Evolutionary conservation across 2,113 vertebrate genomes (phyloP), one percentile per base, ranked within the genome.

Genomic region (Sus scrofa): DNA sequence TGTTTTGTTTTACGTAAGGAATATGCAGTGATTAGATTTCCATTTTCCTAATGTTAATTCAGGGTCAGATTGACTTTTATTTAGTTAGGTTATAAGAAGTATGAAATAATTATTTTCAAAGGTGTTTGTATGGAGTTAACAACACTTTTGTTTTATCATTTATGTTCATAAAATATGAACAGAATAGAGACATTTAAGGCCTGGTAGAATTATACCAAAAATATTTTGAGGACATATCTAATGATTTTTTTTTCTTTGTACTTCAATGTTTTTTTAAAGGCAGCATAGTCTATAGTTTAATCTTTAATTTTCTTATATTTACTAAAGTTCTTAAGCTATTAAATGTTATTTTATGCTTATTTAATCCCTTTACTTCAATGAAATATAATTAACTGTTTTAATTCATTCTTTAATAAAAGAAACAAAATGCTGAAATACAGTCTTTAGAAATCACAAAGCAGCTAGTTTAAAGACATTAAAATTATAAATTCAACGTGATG

Each of bases 41-140:
- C 13, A 2, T 86, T 91, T 86, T 87, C 11, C 11, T 90, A 56
- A 7, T 88, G 11, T 96, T 81, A 85, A 68, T 85, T 86, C 81
- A 93, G 65, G 24, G 12, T 81, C 24, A 44, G 37, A 79, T 92
- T 84, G 30, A 75, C n/a, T 71, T 88, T 96, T 65, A 91, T 16
- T 96, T 6, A 56, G 11, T 70, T 83, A 65, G 16, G 39, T 77
- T 82, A 67, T 87, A 86, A 82, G 34, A 91, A 86, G 30, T 79
- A 86, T 73, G 95, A 56, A 83, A 37, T 96, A 75, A 63, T 95
- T 95, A 56, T 85, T 89, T 96, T 93, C 1, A 4, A 50, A 92
- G 94, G 22, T 62, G 65, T 12, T 94, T 90, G 27, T 34, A 50
- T 82, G 0, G 24, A 86, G 16, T 92, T n/a, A n/a, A n/a, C n/a